Base-by-base conservation (phyloP, 2,888 invertebrate genomes). In the Fragum sueziense region DNA sequence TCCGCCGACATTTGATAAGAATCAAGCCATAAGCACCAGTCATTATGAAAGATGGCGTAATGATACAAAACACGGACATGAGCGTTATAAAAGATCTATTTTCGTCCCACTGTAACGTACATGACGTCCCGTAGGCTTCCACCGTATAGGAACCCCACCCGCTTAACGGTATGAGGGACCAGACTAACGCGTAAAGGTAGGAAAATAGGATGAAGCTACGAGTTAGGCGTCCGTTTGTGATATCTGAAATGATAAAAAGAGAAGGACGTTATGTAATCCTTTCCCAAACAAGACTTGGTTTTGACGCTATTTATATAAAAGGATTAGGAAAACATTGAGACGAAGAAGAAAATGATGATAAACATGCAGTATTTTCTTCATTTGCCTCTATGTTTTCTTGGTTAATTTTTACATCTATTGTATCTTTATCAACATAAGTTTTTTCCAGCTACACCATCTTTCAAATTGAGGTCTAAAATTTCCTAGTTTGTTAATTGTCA, bases 111-210 rank as follows among this genome's bases (percentile, higher is more conserved):
- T 85, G 74, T n/a, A 88, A 41, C 1, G 87, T 87, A 57, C 88
- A 88, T 0, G 88, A 88, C 9, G 87, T 88, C 2, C 88, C 88
- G 70, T 87, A 87, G 1, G 87, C 82, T 62, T 88, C 88, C 34
- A 82, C 71, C 1, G 84, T 79, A 62, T 86, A 88, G 25, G 78
- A 77, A 2, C 88, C 88, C 83, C 85, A 85, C 11, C 87, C 87
- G 0, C 82, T 29, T 31, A 88, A 41, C 2, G 88, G 88, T 11
- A 78, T 61, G 11, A 81, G 65, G 0, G 87, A 83, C 87, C 87
- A 88, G 0, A 86, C 34, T 4, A 75, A 37, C 22, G 86, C 85
- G 70, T 84, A 86, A 11, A 78, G 25, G 62, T 86, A 86, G 27
- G 79, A 76, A 33, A 76, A 72, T 11, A 85, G 34, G 4, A 86